Percentiles rank a stretch among this genome's conserved stretches.
Conservation (phyloP, 2,797 vertebrate species). For the Gymnodraco acuticeps region DNA sequence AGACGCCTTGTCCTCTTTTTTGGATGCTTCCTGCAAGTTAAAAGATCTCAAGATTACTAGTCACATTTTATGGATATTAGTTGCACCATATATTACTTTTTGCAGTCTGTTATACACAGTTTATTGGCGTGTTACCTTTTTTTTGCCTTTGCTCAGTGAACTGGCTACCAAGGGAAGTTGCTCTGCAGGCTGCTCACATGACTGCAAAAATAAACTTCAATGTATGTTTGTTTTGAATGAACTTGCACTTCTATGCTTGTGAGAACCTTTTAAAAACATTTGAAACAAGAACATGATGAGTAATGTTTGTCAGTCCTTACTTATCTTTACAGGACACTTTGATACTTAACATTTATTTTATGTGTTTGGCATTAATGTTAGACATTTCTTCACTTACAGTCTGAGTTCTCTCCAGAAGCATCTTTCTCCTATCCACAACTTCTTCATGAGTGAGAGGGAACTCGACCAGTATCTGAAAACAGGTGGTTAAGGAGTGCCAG, state of each 20-base stretch:
- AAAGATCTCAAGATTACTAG: conserved; percentile 4
- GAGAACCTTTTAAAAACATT: neutral
- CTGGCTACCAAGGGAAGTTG: conserved; percentile 30
- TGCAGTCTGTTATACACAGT: neutral
- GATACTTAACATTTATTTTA: neutral
- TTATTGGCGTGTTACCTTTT: conserved; percentile 76
- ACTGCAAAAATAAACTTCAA: conserved; percentile 53
- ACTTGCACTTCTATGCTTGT: neutral
- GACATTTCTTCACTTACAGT: conserved; percentile 55
- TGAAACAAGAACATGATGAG: neutral
- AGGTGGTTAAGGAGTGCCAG: neutral
- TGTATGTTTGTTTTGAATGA: neutral
- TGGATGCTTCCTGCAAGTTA: conserved; percentile 67
- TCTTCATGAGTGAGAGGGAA: conserved; percentile 89
- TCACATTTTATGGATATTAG: neutral
- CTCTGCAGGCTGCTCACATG: conserved; percentile 50
- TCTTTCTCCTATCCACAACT: conserved; percentile 86
- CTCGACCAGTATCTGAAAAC: conserved; percentile 83
- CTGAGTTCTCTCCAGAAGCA: conserved; percentile 76
- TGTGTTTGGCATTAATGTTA: neutral
- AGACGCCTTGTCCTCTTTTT: conserved; percentile 74
- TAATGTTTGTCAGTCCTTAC: neutral
- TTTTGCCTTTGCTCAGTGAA: conserved; percentile 77
- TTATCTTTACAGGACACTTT: neutral
- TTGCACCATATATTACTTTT: neutral